Percentiles rank a stretch among this genome's conserved stretches.
phyloP scores from a whole-genome alignment of 1,140 invertebrate genomes.

The Portunus trituberculatus region DNA sequence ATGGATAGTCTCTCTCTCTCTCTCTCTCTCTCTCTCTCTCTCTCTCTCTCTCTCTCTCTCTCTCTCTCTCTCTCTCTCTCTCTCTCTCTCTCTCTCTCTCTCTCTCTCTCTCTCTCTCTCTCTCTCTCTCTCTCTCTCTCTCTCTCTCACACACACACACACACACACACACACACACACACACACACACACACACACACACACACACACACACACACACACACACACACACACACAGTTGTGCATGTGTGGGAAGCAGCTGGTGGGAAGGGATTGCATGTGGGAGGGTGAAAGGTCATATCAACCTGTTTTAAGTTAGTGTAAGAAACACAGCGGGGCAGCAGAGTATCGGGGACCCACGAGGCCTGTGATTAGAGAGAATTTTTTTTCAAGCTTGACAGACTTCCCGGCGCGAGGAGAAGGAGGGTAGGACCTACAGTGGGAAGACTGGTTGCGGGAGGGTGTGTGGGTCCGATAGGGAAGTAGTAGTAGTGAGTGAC shows the following conservation, averaged over 20 bases:
- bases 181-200: too few relatives aligned
- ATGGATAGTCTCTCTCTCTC: background rate
- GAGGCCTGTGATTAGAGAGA: background rate
- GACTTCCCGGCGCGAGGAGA: background rate
- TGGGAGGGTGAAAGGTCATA: slow-evolving; percentile 18
- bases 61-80: too few relatives aligned
- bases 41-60: too few relatives aligned
- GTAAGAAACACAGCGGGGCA: background rate
- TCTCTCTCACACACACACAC: too few relatives aligned
- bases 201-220: slow-evolving; percentile 2
- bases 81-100: too few relatives aligned
- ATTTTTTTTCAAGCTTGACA: background rate
- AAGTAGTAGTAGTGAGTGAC: background rate
- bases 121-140: too few relatives aligned
- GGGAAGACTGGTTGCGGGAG: background rate
- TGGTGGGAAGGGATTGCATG: background rate
- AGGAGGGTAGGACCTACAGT: too few relatives aligned
- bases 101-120: too few relatives aligned
- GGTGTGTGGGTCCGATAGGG: background rate
- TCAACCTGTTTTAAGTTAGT: slow-evolving; percentile 4
- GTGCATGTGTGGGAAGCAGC: background rate
- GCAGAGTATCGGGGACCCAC: background rate
- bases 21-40: too few relatives aligned
- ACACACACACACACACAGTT: background rate
- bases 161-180: too few relatives aligned